Conservation (phyloP, 1,140 invertebrate species). For the Thrips palmi region DNA sequence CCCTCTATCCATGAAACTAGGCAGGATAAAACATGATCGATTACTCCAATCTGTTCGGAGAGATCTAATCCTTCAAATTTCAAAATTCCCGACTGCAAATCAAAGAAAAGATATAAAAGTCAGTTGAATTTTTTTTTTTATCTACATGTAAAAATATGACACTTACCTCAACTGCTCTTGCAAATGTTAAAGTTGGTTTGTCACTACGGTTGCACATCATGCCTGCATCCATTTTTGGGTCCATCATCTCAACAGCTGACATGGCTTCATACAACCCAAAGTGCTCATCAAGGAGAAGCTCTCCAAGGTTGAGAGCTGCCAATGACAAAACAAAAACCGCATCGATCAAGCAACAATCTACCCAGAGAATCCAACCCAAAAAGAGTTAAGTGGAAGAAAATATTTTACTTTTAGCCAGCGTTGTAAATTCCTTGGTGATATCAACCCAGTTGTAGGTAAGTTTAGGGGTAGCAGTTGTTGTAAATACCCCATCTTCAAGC, state of each 20-base stretch:
- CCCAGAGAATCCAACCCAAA: background rate
- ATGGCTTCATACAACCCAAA: slow-evolving; percentile 96
- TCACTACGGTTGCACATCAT: slow-evolving; percentile 85
- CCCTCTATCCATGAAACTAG: slow-evolving; percentile 90
- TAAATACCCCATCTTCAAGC: too few species aligned
- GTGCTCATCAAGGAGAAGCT: slow-evolving; percentile 73
- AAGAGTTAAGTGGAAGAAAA: too few species aligned
- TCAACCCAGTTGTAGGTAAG: slow-evolving; percentile 65
- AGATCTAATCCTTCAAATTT: slow-evolving; percentile 59
- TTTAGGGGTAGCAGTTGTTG: too few species aligned
- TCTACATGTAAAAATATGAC: background rate
- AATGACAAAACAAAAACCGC: slow-evolving; percentile 12
- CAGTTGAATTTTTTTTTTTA: background rate
- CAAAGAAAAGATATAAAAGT: background rate
- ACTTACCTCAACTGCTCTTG: slow-evolving; percentile 60
- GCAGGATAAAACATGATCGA: slow-evolving; percentile 82
- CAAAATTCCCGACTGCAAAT: slow-evolving; percentile 45
- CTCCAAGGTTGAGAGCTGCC: slow-evolving; percentile 64
- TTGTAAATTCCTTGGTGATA: slow-evolving; percentile 57
- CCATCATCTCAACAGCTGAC: slow-evolving; percentile 99
- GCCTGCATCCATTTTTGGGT: slow-evolving; percentile 98
- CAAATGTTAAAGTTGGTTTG: slow-evolving; percentile 71
- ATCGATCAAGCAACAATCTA: slow-evolving; percentile 5
- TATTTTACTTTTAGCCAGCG: too few species aligned
- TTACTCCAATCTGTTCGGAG: slow-evolving; percentile 65